phyloP scores from a whole-genome alignment of 2,888 invertebrate species.

The Sympetrum striolatum region DNA sequence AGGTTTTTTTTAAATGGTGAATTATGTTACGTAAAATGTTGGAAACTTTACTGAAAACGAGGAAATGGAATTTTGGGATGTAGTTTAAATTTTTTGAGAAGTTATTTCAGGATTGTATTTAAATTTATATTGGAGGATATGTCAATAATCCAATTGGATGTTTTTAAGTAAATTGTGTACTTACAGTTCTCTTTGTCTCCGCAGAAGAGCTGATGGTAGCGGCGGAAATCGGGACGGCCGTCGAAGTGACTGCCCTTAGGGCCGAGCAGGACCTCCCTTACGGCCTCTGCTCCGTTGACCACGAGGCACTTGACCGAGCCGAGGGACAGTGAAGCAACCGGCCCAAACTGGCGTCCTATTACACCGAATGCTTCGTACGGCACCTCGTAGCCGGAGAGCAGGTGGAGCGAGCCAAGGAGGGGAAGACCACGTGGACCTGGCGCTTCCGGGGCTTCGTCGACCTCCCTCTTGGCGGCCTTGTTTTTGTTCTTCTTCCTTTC shows the following conservation, averaged over 20 bases:
- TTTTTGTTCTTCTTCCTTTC: background rate
- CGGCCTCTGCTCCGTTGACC: conserved; percentile 66
- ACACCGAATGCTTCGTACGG: conserved; percentile 67
- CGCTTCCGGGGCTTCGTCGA: conserved; percentile 51
- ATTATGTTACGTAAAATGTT: no score
- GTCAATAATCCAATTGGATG: no score
- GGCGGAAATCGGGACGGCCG: conserved; percentile 68
- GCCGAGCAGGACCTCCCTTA: conserved; percentile 65
- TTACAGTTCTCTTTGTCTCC: conserved; percentile 74
- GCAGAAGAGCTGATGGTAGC: conserved; percentile 69
- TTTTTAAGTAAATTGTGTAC: conserved; percentile 54
- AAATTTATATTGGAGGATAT: no score
- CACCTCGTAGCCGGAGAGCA: conserved; percentile 65
- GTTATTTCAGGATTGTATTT: no score
- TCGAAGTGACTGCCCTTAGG: conserved; percentile 68
- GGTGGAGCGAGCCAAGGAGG: conserved; percentile 65
- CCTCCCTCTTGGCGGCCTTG: background rate
- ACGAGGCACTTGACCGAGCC: conserved; percentile 66
- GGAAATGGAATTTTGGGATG: no score
- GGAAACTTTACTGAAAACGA: no score
- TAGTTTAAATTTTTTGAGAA: no score
- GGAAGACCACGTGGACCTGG: conserved; percentile 66
- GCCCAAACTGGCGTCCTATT: conserved; percentile 63
- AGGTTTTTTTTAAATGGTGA: no score
- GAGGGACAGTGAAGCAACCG: conserved; percentile 64